Evolutionary conservation across 2,888 invertebrate genomes (phyloP).

Genomic region (Silvanus unidentatus): DNA sequence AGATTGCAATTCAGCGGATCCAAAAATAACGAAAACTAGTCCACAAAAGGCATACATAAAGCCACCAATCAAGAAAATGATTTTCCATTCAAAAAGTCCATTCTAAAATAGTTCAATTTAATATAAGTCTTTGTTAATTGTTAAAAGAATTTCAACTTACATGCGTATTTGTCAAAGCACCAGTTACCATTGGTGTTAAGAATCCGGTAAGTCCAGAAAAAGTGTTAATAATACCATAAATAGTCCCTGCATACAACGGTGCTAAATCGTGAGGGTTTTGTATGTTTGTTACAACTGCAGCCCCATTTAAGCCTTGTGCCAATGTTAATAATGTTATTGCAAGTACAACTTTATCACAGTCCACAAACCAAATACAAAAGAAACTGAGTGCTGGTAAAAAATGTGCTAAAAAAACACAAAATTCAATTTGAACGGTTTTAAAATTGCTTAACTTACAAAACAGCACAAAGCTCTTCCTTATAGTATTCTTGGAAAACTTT

Average conservation of each 20-base stretch:
- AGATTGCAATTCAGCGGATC: constrained; percentile 40
- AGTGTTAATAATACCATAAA: constrained; percentile 32
- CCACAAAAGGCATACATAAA: constrained; percentile 37
- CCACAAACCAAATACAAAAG: constrained; percentile 22
- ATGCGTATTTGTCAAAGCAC: too few species aligned
- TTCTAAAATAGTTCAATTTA: constrained; percentile 30
- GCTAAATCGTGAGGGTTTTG: constrained; percentile 34
- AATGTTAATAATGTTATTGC: constrained; percentile 26
- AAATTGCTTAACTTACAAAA: constrained; percentile 27
- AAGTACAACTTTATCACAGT: constrained; percentile 20
- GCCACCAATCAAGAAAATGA: constrained; percentile 42
- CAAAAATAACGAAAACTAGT: constrained; percentile 40
- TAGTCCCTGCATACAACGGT: constrained; percentile 32
- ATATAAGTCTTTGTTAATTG: constrained; percentile 4
- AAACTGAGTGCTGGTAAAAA: constrained; percentile 51
- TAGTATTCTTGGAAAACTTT: constrained; percentile 19
- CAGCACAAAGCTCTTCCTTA: constrained; percentile 29
- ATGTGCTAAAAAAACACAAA: constrained; percentile 45
- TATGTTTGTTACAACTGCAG: constrained; percentile 29
- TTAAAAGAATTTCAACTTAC: too few species aligned
- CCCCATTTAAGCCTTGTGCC: constrained; percentile 31
- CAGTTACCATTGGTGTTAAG: constrained; percentile 27
- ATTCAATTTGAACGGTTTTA: neutral
- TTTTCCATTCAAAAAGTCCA: constrained; percentile 42
- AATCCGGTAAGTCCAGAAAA: constrained; percentile 32